phyloP scores from a whole-genome alignment of 2,888 invertebrate genomes.

The Zhuqinia jingwanae region DNA sequence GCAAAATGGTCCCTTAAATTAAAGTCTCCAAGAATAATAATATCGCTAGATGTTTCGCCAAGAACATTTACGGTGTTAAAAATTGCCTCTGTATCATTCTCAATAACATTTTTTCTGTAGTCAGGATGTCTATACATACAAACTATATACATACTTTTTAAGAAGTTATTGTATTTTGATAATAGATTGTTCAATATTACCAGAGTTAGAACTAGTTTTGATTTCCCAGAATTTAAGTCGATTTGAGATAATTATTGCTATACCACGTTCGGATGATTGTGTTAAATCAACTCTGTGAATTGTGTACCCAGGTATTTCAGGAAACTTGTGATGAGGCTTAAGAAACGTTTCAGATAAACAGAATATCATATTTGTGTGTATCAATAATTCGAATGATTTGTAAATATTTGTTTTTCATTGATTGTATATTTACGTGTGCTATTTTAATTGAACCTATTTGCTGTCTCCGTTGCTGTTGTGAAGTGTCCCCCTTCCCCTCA shows the following conservation, averaged over 20 bases:
- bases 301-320: neutral
- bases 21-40: conserved; percentile 1
- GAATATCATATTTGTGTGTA: neutral
- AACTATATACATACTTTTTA: neutral
- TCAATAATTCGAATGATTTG: neutral
- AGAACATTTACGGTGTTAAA: neutral
- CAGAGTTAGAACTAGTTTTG: neutral
- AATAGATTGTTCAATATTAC: neutral
- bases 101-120: neutral
- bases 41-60: neutral
- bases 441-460: neutral
- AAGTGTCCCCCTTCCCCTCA: too few species aligned
- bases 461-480: too few species aligned
- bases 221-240: neutral
- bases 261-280: neutral
- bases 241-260: neutral
- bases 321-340: neutral
- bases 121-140: conserved; percentile 5
- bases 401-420: neutral
- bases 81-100: neutral
- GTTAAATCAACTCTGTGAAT: neutral
- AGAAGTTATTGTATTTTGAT: neutral
- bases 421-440: conserved; percentile 7
- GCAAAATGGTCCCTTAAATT: neutral
- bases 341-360: neutral